phyloP scores from a whole-genome alignment of 2,113 vertebrate species.

The Cichladusa arquata region DNA sequence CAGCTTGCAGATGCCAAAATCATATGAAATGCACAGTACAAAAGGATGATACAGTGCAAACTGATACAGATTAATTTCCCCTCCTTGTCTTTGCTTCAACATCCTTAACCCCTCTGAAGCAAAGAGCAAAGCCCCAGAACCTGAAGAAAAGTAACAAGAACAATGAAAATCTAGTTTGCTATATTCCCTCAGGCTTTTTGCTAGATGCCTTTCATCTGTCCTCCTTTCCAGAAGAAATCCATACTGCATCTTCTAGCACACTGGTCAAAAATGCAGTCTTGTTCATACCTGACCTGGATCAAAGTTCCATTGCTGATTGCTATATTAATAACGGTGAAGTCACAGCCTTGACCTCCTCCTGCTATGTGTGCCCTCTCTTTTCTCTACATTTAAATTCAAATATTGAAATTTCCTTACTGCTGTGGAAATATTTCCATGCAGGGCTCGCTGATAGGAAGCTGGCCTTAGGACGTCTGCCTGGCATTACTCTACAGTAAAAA shows the following conservation, averaged over 20 bases:
- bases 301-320: not conserved
- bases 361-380: not conserved
- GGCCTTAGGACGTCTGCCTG: not conserved
- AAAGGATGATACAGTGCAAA: not conserved
- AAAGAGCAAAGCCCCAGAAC: not conserved
- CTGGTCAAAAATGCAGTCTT: not conserved
- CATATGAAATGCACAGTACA: not conserved
- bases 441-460: not conserved
- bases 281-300: not conserved
- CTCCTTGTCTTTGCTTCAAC: not conserved
- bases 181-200: not conserved
- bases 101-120: not conserved
- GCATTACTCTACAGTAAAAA: not conserved
- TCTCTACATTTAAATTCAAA: not conserved
- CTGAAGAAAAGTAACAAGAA: not conserved
- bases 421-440: not conserved
- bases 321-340: not conserved
- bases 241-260: not conserved
- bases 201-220: not conserved
- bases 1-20: not conserved
- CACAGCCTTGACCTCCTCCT: not conserved
- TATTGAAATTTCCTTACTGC: not conserved
- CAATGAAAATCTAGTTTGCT: not conserved
- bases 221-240: not conserved
- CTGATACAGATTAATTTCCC: not conserved